Conservation (phyloP, 37 sponge, comb jelly and placozoan genomes). For the Ianthella basta region DNA sequence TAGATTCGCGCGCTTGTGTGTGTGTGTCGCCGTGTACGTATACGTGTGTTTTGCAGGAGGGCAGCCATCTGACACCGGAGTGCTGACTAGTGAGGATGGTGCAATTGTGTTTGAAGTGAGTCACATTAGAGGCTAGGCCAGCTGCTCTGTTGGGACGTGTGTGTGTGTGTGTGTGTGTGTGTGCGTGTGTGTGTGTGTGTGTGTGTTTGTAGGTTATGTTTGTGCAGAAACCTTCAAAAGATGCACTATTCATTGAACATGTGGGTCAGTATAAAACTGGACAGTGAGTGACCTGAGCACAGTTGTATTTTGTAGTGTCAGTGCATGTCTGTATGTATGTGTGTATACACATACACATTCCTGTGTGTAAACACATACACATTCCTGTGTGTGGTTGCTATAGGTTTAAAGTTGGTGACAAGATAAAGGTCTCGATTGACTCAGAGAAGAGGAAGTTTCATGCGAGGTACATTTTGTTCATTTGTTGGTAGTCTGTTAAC, state of each 20-base stretch:
- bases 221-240: slow-evolving; percentile 70
- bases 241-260: slow-evolving; percentile 56
- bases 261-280: slow-evolving; percentile 46
- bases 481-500: too few species aligned
- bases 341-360: too few species aligned
- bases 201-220: slow-evolving; percentile 37
- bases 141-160: neutral
- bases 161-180: too few species aligned
- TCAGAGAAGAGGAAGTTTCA: slow-evolving; percentile 44
- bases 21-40: neutral
- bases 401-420: slow-evolving; percentile 52
- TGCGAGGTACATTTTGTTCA: slow-evolving; percentile 49
- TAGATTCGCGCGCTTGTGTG: too few species aligned
- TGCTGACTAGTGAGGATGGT: slow-evolving; percentile 49
- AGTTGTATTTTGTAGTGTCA: too few species aligned
- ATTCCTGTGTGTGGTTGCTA: too few species aligned
- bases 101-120: slow-evolving; percentile 37
- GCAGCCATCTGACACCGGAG: slow-evolving; percentile 70
- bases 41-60: slow-evolving; percentile 50
- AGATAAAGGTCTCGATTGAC: too few species aligned
- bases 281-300: too few species aligned
- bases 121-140: neutral
- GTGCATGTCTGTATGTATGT: too few species aligned
- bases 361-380: too few species aligned
- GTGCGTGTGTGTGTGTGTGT: neutral